These are phyloP conservation scores for Sebastes baramenuke DNA, from an alignment of 2,797 vertebrate species.

Conservation along the genomic window DNA sequence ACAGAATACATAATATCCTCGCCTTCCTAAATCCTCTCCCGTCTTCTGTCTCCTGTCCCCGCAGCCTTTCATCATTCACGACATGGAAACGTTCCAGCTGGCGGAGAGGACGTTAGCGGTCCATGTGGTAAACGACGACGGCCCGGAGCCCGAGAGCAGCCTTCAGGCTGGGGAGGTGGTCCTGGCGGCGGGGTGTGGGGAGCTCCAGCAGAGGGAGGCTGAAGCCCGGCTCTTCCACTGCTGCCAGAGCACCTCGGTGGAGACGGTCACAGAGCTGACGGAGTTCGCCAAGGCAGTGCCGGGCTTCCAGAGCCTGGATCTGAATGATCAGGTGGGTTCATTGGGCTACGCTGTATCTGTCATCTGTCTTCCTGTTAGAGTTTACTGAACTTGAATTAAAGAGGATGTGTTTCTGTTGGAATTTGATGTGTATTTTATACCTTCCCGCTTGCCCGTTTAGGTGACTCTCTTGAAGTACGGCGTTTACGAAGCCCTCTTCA, in stretches of 20 bases:
- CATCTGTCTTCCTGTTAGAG: too few species aligned
- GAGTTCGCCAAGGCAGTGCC: slow-evolving; percentile 97
- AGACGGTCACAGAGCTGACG: slow-evolving; percentile 93
- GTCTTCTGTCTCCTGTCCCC: not conserved
- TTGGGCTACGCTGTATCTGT: not conserved
- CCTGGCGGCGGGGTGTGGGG: slow-evolving; percentile 6
- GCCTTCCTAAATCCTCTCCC: not conserved
- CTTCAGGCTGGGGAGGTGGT: not conserved
- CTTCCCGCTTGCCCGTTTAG: slow-evolving; percentile 23
- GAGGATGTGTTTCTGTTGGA: not conserved
- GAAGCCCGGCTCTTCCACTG: slow-evolving; percentile 93
- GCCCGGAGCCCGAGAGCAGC: not conserved
- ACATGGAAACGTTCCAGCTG: slow-evolving; percentile 94
- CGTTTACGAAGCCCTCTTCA: slow-evolving; percentile 94
- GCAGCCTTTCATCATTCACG: slow-evolving; percentile 95
- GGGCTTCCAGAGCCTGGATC: slow-evolving; percentile 89
- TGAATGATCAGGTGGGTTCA: slow-evolving; percentile 89
- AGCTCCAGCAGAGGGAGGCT: slow-evolving; percentile 88
- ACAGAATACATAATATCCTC: not conserved
- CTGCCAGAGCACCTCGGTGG: slow-evolving; percentile 93
- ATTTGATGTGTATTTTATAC: not conserved
- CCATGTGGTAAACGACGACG: slow-evolving; percentile 82
- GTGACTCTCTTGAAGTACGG: slow-evolving; percentile 95
- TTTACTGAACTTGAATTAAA: not conserved
- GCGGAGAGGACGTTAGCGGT: slow-evolving; percentile 91